Evolutionary conservation across 2,113 vertebrate species (phyloP).

Genomic region (Sturnira hondurensis): DNA sequence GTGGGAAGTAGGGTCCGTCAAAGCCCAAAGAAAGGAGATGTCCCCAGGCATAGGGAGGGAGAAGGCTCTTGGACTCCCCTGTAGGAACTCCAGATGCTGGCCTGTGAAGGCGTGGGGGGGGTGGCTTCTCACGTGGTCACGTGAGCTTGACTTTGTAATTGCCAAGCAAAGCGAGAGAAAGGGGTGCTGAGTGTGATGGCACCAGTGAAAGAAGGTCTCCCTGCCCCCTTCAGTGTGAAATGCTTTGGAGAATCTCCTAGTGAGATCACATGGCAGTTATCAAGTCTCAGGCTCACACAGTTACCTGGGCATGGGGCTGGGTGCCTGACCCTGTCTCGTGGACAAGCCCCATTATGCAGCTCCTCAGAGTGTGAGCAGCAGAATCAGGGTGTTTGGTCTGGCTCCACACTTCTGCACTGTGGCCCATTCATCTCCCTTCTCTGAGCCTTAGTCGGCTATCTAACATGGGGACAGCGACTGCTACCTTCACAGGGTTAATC

Average conservation of each 20-base stretch:
- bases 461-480: neutral
- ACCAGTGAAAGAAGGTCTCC: too few species aligned
- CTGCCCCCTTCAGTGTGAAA: too few species aligned
- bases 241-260: too few species aligned
- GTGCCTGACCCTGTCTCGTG: too few species aligned
- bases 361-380: too few species aligned
- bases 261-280: too few species aligned
- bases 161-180: too few species aligned
- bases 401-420: neutral
- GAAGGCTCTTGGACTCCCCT: neutral
- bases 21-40: neutral
- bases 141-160: neutral
- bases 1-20: neutral
- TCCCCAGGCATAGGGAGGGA: neutral
- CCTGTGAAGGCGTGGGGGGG: neutral
- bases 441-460: neutral
- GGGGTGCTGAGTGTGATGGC: too few species aligned
- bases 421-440: neutral
- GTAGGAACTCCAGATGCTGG: neutral
- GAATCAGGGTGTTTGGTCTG: neutral
- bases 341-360: too few species aligned
- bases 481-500: neutral
- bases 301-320: too few species aligned
- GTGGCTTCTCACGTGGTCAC: neutral
- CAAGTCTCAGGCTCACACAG: too few species aligned